These are phyloP conservation scores for Bruchidius siliquastri DNA, from an alignment of 2,888 invertebrate species.

Conservation along the genomic window DNA sequence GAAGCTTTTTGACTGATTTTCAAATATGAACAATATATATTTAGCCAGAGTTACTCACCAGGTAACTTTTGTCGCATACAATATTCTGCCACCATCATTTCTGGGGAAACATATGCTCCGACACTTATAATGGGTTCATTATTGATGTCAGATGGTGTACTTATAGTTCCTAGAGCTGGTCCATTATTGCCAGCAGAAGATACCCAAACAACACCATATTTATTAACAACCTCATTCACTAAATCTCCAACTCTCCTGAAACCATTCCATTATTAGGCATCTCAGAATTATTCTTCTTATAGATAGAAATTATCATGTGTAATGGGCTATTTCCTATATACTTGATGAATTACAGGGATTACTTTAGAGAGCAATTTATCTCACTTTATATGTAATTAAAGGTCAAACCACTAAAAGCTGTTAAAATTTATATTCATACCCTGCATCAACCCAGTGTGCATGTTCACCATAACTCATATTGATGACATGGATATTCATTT, in stretches of 20 bases:
- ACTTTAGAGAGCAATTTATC: too few species aligned
- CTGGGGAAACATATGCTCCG: conserved; percentile 94
- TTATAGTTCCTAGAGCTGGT: conserved; percentile 88
- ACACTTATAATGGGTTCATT: conserved; percentile 84
- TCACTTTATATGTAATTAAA: too few species aligned
- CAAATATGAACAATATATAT: too few species aligned
- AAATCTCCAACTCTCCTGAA: conserved; percentile 77
- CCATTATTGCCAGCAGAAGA: conserved; percentile 95
- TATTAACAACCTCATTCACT: conserved; percentile 83
- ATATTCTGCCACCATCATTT: conserved; percentile 96
- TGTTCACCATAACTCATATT: conserved; percentile 99
- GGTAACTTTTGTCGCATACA: conserved; percentile 79
- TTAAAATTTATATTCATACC: conserved; percentile 51
- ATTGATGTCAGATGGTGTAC: conserved; percentile 81
- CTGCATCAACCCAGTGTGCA: conserved; percentile 84
- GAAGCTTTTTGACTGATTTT: too few species aligned
- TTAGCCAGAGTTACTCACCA: conserved; percentile 27
- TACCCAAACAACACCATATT: conserved; percentile 89
- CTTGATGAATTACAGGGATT: too few species aligned
- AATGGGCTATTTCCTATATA: too few species aligned
- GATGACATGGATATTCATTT: conserved; percentile 73
- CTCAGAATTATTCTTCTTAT: too few species aligned
- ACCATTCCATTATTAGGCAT: too few species aligned
- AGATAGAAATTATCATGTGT: too few species aligned
- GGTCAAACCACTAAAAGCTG: too few species aligned